Conservation (phyloP, 2,797 vertebrate species). For the Jordanella pulchra region DNA sequence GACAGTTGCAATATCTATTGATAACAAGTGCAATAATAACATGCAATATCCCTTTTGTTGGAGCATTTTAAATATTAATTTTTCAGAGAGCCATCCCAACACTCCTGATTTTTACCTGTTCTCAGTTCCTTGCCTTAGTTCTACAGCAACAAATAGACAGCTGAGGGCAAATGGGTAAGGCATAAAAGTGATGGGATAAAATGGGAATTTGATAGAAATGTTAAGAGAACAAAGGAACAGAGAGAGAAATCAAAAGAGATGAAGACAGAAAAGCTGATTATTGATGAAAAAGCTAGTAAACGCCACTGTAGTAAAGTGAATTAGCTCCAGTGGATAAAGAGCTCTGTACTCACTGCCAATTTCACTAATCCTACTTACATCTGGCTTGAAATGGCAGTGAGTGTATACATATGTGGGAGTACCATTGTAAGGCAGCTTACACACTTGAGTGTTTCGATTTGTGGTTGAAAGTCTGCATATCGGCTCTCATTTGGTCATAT, state of each 20-base stretch:
- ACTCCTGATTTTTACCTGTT: slow-evolving; percentile 23
- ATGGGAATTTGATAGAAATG: slow-evolving; percentile 14
- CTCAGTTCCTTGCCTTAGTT: slow-evolving; percentile 19
- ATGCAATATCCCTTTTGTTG: too few species aligned
- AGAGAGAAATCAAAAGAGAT: slow-evolving; percentile 45
- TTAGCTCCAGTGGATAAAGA: slow-evolving; percentile 73
- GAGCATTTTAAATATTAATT: neutral
- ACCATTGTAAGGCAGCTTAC: slow-evolving; percentile 27
- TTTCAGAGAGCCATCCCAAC: slow-evolving; percentile 18
- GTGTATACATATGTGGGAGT: slow-evolving; percentile 39
- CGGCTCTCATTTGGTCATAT: slow-evolving; percentile 27
- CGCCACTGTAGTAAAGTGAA: slow-evolving; percentile 62
- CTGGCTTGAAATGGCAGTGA: slow-evolving; percentile 51
- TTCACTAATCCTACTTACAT: slow-evolving; percentile 69
- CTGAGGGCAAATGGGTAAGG: slow-evolving; percentile 14
- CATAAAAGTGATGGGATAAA: neutral
- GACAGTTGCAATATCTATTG: too few species aligned
- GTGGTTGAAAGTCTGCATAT: slow-evolving; percentile 34
- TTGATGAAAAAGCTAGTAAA: slow-evolving; percentile 38
- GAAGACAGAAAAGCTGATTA: slow-evolving; percentile 59
- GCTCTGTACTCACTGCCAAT: slow-evolving; percentile 66
- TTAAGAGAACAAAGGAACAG: neutral
- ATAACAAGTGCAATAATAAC: too few species aligned
- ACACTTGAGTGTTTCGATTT: slow-evolving; percentile 13
- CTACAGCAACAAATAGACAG: slow-evolving; percentile 21